Percentiles rank a stretch among this genome's conserved stretches.
These are phyloP conservation scores for Varanus salvator DNA, from an alignment of 2,113 vertebrate genomes.

Conservation along the genomic window DNA sequence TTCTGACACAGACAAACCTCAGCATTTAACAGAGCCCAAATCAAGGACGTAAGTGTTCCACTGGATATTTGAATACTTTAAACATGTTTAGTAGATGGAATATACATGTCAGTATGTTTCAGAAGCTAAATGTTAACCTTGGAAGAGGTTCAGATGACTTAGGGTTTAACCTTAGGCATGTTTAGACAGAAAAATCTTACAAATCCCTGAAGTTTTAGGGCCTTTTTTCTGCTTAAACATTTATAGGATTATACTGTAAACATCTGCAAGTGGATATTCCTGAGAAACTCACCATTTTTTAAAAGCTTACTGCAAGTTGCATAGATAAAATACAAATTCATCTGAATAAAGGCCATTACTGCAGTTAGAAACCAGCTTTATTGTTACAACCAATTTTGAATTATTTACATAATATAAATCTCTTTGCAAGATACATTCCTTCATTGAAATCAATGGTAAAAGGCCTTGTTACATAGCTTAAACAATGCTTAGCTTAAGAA, in stretches of 20 bases:
- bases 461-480: conserved; percentile 75
- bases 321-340: conserved; percentile 31
- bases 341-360: conserved; percentile 19
- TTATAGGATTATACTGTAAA: neutral
- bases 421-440: conserved; percentile 84
- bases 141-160: neutral
- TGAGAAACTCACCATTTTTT: neutral
- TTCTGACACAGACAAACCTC: neutral
- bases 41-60: neutral
- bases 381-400: conserved; percentile 79
- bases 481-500: conserved; percentile 72
- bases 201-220: no score
- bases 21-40: rapidly evolving
- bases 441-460: conserved; percentile 79
- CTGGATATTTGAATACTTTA: neutral
- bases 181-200: no score
- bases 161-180: neutral
- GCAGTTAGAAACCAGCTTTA: conserved; percentile 81
- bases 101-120: neutral
- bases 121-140: neutral
- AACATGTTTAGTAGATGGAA: neutral
- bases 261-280: neutral
- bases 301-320: neutral
- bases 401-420: conserved; percentile 86
- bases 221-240: no score